Conservation (phyloP, 92 coral and sea anemone species). For the Actinostola sp. region DNA sequence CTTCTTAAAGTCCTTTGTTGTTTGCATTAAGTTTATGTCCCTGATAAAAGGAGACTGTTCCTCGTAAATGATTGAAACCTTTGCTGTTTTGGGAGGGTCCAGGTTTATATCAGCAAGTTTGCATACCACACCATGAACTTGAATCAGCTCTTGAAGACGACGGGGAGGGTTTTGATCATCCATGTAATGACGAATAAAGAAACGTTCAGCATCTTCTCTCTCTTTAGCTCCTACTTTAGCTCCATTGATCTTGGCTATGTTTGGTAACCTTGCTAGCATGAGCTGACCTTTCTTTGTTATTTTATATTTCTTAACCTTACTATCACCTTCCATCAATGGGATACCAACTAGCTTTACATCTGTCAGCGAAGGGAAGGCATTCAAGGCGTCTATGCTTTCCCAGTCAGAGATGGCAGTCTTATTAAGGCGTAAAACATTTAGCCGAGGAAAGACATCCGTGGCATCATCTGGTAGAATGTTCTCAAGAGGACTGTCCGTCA, state of each 20-base stretch:
- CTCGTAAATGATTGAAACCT: slow-evolving; percentile 65
- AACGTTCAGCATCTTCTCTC: slow-evolving; percentile 87
- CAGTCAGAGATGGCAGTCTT: slow-evolving; percentile 70
- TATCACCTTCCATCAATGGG: slow-evolving; percentile 61
- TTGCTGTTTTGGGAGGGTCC: slow-evolving; percentile 58
- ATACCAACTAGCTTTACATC: slow-evolving; percentile 86
- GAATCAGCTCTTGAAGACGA: slow-evolving; percentile 73
- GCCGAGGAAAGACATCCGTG: slow-evolving; percentile 55
- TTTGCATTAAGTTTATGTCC: slow-evolving; percentile 67
- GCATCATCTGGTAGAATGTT: slow-evolving; percentile 44
- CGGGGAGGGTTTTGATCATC: slow-evolving; percentile 68
- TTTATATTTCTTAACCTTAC: too few species aligned
- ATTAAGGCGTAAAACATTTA: slow-evolving; percentile 66
- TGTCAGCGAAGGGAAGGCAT: slow-evolving; percentile 58
- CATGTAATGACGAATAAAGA: slow-evolving; percentile 80
- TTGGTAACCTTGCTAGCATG: slow-evolving; percentile 88
- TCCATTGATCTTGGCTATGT: slow-evolving; percentile 76
- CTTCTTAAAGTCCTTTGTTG: slow-evolving; percentile 73
- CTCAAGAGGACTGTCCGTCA: slow-evolving; percentile 80
- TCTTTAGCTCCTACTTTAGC: slow-evolving; percentile 65
- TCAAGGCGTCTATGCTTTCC: slow-evolving; percentile 86
- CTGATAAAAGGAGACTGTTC: slow-evolving; percentile 64
- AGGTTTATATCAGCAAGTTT: slow-evolving; percentile 85
- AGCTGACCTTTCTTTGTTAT: slow-evolving; percentile 82
- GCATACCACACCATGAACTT: slow-evolving; percentile 67